Evolutionary conservation across 2,797 vertebrate species (phyloP).

Genomic region (Cuniculus paca): DNA sequence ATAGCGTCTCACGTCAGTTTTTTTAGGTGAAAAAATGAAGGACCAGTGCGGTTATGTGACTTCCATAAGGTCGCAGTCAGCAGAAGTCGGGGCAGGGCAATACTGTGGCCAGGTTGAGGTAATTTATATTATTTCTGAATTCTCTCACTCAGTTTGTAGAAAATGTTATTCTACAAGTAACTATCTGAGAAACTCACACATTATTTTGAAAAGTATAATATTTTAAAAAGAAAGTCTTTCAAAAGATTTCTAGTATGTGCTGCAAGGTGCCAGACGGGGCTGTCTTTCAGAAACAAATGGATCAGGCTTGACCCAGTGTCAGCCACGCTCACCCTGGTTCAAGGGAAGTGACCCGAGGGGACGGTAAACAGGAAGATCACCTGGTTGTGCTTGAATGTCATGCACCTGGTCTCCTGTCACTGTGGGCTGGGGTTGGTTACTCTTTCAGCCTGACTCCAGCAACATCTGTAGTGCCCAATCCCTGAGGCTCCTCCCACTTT

Average conservation of each 20-base stretch:
- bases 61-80: background rate
- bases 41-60: background rate
- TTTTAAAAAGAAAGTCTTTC: background rate
- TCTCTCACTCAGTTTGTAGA: conserved; percentile 3
- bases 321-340: background rate
- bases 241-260: background rate
- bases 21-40: background rate
- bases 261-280: background rate
- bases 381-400: background rate
- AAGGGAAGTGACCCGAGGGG: background rate
- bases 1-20: background rate
- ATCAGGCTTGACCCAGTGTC: background rate
- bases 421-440: background rate
- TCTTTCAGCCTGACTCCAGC: background rate
- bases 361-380: background rate
- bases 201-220: conserved; percentile 45
- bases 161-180: background rate
- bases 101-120: background rate
- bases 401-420: background rate
- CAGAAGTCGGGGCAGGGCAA: background rate
- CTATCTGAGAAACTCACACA: background rate
- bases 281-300: background rate
- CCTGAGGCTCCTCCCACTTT: background rate
- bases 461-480: background rate
- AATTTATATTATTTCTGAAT: conserved; percentile 19